Evolutionary conservation across 2,888 invertebrate genomes (phyloP).

Genomic region (Molanna angustata): DNA sequence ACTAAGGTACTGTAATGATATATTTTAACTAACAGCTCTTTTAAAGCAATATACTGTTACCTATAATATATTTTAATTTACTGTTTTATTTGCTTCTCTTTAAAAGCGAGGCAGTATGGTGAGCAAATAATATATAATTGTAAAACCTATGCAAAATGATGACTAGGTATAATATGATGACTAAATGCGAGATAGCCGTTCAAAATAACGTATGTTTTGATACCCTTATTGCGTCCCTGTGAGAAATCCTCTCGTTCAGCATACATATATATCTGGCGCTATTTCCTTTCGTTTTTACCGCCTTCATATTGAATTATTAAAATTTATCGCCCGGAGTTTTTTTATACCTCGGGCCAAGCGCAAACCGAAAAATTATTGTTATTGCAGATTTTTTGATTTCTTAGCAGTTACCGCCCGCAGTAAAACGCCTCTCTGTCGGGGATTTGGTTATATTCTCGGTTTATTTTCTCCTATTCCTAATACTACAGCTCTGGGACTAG

Average conservation of each 20-base stretch:
- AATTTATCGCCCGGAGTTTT: conserved; percentile 33
- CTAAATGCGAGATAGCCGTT: too few species aligned
- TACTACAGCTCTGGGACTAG: conserved; percentile 12
- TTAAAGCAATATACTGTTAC: too few species aligned
- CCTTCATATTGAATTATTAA: conserved; percentile 34
- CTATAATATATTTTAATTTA: too few species aligned
- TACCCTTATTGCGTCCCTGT: conserved; percentile 14
- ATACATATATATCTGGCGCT: conserved; percentile 28
- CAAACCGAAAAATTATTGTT: conserved; percentile 45
- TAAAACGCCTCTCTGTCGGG: conserved; percentile 19
- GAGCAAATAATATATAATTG: too few species aligned
- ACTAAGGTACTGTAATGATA: too few species aligned
- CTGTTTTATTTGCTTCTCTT: too few species aligned
- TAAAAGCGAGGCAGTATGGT: too few species aligned
- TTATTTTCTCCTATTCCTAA: conserved; percentile 16
- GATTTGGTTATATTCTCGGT: conserved; percentile 19
- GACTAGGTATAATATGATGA: too few species aligned
- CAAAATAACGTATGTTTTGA: not conserved
- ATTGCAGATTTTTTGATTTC: conserved; percentile 38
- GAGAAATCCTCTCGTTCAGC: conserved; percentile 24
- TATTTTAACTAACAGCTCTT: too few species aligned
- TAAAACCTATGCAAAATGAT: too few species aligned
- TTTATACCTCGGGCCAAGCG: conserved; percentile 36
- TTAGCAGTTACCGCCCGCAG: conserved; percentile 29
- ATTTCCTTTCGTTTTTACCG: conserved; percentile 30